These are phyloP conservation scores for Uria aalge DNA, from an alignment of 2,113 vertebrate species.

Conservation along the genomic window DNA sequence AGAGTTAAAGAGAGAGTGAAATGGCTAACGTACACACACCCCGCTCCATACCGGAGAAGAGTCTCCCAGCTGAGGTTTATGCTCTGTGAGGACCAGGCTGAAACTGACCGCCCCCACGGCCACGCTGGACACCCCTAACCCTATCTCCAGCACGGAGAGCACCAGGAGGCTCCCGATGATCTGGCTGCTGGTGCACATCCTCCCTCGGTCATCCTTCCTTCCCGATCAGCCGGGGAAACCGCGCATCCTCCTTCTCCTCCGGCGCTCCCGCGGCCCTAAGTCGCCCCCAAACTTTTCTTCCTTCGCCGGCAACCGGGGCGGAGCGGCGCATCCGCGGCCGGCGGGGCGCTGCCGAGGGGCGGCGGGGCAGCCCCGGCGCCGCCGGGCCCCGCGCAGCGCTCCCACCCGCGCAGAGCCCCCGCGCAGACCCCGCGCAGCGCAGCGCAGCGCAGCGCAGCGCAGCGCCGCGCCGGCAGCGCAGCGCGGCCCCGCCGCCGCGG, in stretches of 20 bases:
- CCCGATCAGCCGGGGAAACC: conserved; percentile 71
- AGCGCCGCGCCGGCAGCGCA: background rate
- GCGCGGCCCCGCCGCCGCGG: background rate
- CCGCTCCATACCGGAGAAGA: conserved; percentile 99
- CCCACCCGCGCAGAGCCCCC: too few relatives aligned
- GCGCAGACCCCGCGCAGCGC: background rate
- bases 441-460: background rate
- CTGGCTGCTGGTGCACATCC: conserved; percentile 98
- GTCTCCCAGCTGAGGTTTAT: conserved; percentile 93
- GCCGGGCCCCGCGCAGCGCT: background rate
- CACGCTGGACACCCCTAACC: conserved; percentile 96
- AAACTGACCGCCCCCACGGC: conserved; percentile 95
- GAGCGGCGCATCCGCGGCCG: conserved; percentile 9
- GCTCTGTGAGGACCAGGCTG: conserved; percentile 83
- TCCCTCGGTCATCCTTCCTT: conserved; percentile 90
- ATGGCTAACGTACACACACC: conserved; percentile 95
- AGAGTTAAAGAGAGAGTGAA: conserved; percentile 84
- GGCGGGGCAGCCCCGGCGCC: background rate
- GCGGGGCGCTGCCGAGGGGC: background rate
- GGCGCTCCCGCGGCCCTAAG: conserved; percentile 5
- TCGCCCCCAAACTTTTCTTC: conserved; percentile 71
- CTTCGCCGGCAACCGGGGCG: conserved; percentile 45
- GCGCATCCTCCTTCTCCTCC: conserved; percentile 48
- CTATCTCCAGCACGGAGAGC: conserved; percentile 96
- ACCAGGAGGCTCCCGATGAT: conserved; percentile 97